Evolutionary conservation across 2,113 vertebrate species (phyloP).

Genomic region (Aramus guarauna): DNA sequence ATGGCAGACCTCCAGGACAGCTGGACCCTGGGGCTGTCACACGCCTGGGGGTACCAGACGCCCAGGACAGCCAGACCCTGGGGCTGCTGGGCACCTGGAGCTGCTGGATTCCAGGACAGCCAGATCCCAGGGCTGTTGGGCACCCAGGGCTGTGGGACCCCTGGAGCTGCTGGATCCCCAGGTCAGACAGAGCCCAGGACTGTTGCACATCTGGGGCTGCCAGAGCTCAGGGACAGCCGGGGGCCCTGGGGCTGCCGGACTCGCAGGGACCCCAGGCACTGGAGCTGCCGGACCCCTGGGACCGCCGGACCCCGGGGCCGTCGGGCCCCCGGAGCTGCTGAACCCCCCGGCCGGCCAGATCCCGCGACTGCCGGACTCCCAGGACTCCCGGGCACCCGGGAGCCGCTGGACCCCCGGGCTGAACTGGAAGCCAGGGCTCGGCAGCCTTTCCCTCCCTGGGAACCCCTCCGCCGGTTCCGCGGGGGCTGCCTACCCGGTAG

Average conservation of each 20-base stretch:
- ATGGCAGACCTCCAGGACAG: neutral
- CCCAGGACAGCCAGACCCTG: neutral
- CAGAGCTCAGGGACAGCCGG: too few species aligned
- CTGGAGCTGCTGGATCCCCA: too few species aligned
- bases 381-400: neutral
- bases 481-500: neutral
- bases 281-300: neutral
- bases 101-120: neutral
- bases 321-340: too few species aligned
- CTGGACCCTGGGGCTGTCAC: neutral
- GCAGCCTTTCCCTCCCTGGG: neutral
- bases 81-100: too few species aligned
- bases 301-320: neutral
- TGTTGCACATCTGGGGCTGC: neutral
- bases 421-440: neutral
- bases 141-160: neutral
- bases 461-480: neutral
- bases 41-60: neutral
- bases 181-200: neutral
- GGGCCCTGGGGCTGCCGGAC: neutral
- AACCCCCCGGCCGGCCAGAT: neutral
- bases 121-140: neutral
- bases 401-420: neutral
- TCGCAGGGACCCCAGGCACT: too few species aligned
- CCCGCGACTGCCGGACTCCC: neutral